Conservation (phyloP, 2,888 invertebrate genomes). For the Halocaridina rubra region DNA sequence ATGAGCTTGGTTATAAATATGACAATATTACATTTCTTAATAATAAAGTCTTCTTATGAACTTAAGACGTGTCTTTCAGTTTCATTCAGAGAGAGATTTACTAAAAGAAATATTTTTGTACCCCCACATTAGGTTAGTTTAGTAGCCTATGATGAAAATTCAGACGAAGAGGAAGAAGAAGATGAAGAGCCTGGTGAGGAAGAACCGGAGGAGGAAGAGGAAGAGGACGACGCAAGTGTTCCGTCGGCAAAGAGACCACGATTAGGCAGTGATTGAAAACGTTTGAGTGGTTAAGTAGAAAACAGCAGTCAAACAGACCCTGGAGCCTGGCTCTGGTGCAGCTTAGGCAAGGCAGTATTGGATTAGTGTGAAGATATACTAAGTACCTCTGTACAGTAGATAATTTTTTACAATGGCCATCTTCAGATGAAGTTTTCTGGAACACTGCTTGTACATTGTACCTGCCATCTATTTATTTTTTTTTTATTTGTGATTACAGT, state of each 20-base stretch:
- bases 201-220: background rate
- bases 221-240: slow-evolving; percentile 30
- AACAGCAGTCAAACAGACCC: slow-evolving; percentile 21
- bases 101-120: slow-evolving; percentile 23
- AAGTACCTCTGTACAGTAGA: no score
- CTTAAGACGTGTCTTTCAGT: background rate
- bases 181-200: slow-evolving; percentile 68
- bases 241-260: slow-evolving; percentile 38
- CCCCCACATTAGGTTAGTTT: slow-evolving; percentile 80
- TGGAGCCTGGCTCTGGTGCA: slow-evolving; percentile 30
- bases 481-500: no score
- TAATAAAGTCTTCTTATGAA: no score
- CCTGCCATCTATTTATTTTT: no score
- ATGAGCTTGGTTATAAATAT: no score
- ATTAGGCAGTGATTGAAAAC: slow-evolving; percentile 31
- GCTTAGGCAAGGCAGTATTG: slow-evolving; percentile 23
- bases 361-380: no score
- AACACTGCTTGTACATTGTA: no score
- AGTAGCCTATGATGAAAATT: slow-evolving; percentile 97
- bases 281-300: slow-evolving; percentile 16
- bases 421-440: no score
- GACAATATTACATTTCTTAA: no score
- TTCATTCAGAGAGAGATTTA: no score
- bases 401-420: no score
- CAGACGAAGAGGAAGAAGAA: slow-evolving; percentile 92